Evolutionary conservation across 2,113 vertebrate genomes (phyloP), one percentile per base, ranked within the genome.

Genomic region (Vidua macroura): DNA sequence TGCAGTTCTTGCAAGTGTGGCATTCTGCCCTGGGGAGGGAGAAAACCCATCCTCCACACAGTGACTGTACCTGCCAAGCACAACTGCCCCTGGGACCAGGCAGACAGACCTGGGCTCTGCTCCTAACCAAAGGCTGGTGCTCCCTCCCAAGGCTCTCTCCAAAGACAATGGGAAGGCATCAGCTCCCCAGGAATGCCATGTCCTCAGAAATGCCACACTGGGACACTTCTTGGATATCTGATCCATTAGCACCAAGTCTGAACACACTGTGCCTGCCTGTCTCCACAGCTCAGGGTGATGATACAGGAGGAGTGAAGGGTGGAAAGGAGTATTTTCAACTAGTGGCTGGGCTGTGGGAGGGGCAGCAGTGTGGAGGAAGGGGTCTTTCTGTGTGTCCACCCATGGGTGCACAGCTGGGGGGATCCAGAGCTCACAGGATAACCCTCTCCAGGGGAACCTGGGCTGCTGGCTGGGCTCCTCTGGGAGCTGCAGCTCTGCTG

Each of bases 221-320:
- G 18, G 73, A 9, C 33, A 8, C 15, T 48, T 46, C 28, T 19
- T 7, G 20, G 15, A 2, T 35, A 11, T 12, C 68, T 35, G 41
- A 22, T 28, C 33, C 24, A 7, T 3, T 7, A 1, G 9, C 6
- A 31, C 13, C 37, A 9, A 10, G 7, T 31, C 6, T 67, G 53
- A 51, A 13, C 1, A 0, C 2, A 2, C 2, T 13, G 18, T 3
- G 12, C 5, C n/a, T 12, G n/a, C 52, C 24, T 12, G 31, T 9
- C 44, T 31, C 28, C 78, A 22, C n/a, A 37, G 27, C 53, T 44
- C 58, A 13, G 48, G 51, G 35, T 5, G 58, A 24, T 8, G 4
- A 3, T 22, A 7, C 31, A 18, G 17, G 43, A n/a, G 48, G 48
- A 30, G 25, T 0, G 13, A 20, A 16, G 2, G 2, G 31, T 2